Evolutionary conservation across 2,888 invertebrate genomes (phyloP).

Genomic region (Drosophila barbarae): DNA sequence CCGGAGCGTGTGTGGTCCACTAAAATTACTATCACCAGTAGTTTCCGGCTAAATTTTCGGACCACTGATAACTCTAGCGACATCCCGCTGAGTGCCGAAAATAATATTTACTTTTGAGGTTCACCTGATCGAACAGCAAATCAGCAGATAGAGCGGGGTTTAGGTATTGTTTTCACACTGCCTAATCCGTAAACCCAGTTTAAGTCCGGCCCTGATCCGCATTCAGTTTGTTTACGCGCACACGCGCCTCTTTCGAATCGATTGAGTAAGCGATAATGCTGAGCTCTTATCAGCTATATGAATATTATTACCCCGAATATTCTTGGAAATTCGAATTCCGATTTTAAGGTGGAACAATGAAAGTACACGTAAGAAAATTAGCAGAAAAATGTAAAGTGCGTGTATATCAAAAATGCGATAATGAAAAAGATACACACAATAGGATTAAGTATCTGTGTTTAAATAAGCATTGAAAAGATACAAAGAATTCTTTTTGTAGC

Average conservation of each 20-base stretch:
- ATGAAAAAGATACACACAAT: background rate
- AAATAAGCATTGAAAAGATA: background rate
- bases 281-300: constrained; percentile 17
- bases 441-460: background rate
- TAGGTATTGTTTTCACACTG: constrained; percentile 6
- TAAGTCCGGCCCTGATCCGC: constrained; percentile 28
- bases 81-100: constrained; percentile 15
- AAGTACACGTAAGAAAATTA: constrained; percentile 3
- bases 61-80: constrained; percentile 44
- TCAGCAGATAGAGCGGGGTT: constrained; percentile 6
- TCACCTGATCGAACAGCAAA: constrained; percentile 22
- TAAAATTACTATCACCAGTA: constrained; percentile 5
- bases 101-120: constrained; percentile 2
- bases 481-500: background rate
- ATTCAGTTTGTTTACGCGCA: constrained; percentile 34
- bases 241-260: constrained; percentile 33
- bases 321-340: constrained; percentile 5
- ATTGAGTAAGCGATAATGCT: constrained; percentile 28
- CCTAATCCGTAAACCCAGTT: constrained; percentile 19
- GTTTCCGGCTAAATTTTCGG: constrained; percentile 35
- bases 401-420: background rate
- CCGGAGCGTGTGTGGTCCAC: constrained; percentile 43
- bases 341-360: constrained; percentile 18
- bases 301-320: constrained; percentile 24
- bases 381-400: constrained; percentile 9